Evolutionary conservation across 1,140 invertebrate genomes (phyloP).

Genomic region (Diorhabda carinulata): DNA sequence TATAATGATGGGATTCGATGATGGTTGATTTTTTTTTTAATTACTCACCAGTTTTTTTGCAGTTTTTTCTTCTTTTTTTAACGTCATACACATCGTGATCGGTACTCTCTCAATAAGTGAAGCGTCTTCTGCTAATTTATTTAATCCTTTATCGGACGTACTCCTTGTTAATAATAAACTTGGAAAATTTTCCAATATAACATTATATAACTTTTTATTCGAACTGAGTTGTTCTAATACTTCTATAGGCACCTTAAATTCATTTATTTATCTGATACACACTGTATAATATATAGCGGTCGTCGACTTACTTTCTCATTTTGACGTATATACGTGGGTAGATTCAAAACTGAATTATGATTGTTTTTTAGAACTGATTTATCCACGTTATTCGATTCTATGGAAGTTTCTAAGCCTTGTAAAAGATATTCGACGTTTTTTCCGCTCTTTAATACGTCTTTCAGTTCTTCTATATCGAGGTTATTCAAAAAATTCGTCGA

Average conservation of each 20-base stretch:
- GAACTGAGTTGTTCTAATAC: slow-evolving; percentile 60
- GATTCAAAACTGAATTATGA: slow-evolving; percentile 62
- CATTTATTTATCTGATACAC: not conserved
- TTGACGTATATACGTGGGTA: slow-evolving; percentile 69
- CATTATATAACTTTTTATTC: slow-evolving; percentile 65
- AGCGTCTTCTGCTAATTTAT: slow-evolving; percentile 49
- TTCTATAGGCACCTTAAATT: slow-evolving; percentile 59
- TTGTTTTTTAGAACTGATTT: slow-evolving; percentile 31
- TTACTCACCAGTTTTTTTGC: too few species aligned
- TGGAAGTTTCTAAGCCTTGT: slow-evolving; percentile 58
- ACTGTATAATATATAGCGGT: not conserved
- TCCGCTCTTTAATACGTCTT: slow-evolving; percentile 61
- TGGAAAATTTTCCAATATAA: slow-evolving; percentile 70
- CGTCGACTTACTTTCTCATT: slow-evolving; percentile 59
- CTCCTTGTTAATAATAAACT: slow-evolving; percentile 61
- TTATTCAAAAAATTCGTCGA: slow-evolving; percentile 31
- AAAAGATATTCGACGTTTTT: slow-evolving; percentile 63
- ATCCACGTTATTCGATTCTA: slow-evolving; percentile 45
- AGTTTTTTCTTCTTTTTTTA: slow-evolving; percentile 48
- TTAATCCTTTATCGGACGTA: slow-evolving; percentile 59
- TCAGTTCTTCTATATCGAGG: slow-evolving; percentile 58
- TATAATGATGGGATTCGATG: too few species aligned
- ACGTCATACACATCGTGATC: slow-evolving; percentile 59
- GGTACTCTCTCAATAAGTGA: slow-evolving; percentile 48
- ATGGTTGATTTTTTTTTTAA: too few species aligned